Base-by-base conservation (phyloP, 2,797 vertebrate species). In the Gambusia yucatana region DNA sequence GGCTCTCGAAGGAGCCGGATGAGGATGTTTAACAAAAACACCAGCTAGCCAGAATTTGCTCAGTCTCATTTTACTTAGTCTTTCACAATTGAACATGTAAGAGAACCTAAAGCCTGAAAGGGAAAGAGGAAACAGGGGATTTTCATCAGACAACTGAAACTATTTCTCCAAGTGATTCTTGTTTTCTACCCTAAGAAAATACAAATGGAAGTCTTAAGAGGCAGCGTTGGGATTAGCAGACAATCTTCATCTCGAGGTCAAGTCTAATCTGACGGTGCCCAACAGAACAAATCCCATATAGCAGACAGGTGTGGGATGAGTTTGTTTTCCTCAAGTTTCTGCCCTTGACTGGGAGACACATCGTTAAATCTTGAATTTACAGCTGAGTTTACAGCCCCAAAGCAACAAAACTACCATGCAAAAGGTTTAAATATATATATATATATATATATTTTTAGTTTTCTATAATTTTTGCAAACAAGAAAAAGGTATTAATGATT, bases 241-340 rank as follows among this genome's bases (percentile, higher is more conserved):
- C 36, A 33, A 81, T 84, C 80, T 89, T 91, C 73, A 76, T 81
- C 84, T 84, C 57, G 73, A 91, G 87, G 92, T 90, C 87, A 89
- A 81, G 79, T 82, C 80, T 86, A 82, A 47, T 77, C 52, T 79
- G 84, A 87, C 84, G 82, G 36, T 76, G 73, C 83, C 75, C 69
- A 57, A 77, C 69, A 17, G 82, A 81, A 71, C 72, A 86, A 81
- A 85, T 75, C 75, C 63, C 63, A n/a, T 59, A 82, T 50, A 82
- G 73, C 81, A 84, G 75, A 77, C 82, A 84, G 82, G 77, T 80
- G 80, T 57, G 22, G 79, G 47, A 82, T 86, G 79, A 85, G 87
- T 87, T 72, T 50, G 63, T 47, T 86, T 84, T 80, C 69, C 63
- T 46, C 25, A 59, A 80, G 77, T 72, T 72, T 81, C 41, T 84